Base-by-base conservation (phyloP, 1,140 invertebrate species). In the Aleiodes sp. region DNA sequence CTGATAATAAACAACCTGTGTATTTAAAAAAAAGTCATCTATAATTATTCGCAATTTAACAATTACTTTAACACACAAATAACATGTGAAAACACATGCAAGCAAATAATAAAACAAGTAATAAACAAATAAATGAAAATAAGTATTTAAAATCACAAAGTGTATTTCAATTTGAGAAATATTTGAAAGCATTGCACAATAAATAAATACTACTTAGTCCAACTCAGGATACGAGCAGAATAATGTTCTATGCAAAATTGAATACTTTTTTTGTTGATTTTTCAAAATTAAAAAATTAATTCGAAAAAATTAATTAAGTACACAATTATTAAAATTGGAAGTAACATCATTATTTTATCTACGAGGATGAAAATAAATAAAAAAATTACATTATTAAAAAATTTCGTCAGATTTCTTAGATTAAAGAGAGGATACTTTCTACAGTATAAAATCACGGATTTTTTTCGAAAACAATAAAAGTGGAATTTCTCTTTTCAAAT, bases 1-100 rank as follows among this genome's bases (percentile, higher is more conserved):
- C 73, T 59, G 80, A 79, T 69, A 85, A 77, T 65, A 84, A 80
- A 74, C 79, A 82, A 57, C 83, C 84, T 85, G 76, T 68, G 70
- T 28, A 26, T 4, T 61, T 31, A 33, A 64, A 35, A 19, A 65
- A 33, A 46, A 56, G 29, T 21, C 14, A 63, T 28, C 2, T n/a
- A 12, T 7, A 4, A 62, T 43, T 31, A 14, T 33, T 14, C 10
- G 4, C n/a, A 12, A 60, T 2, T 31, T 52, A 9, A 35, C 1
- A 31, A 4, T 33, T 26, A 21, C 29, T 31, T 64, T 28, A 4
- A 64, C 12, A n/a, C 10, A 29, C 7, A 7, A 33, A 33, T 2
- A 33, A 33, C 12, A 43, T 35, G 4, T 35, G 31, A 35, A 4
- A 6, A 10, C 9, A 6, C 39, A n/a, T 6, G 4, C 39, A 12